Evolutionary conservation across 2,113 vertebrate species (phyloP).

Genomic region (Actinemys pallida): DNA sequence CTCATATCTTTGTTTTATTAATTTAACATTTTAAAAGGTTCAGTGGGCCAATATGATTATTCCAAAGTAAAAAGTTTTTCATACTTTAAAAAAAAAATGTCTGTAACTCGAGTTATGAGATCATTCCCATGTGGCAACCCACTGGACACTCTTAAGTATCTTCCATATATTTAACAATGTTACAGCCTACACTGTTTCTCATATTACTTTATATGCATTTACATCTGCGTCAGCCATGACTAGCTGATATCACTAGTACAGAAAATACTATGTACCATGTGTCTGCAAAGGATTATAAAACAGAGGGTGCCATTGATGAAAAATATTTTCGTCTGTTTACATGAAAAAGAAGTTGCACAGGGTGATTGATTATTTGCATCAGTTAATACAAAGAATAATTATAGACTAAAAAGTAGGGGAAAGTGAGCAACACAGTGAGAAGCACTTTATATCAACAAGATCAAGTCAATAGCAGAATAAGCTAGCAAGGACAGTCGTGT

Average conservation of each 20-base stretch:
- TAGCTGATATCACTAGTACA: background rate
- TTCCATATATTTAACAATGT: background rate
- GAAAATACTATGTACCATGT: background rate
- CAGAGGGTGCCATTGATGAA: background rate
- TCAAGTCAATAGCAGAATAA: background rate
- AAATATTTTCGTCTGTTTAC: background rate
- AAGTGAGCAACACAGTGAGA: background rate
- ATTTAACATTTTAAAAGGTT: slow-evolving; percentile 11
- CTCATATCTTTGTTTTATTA: background rate
- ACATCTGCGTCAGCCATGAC: background rate
- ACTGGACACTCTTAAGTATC: background rate
- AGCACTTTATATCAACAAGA: background rate
- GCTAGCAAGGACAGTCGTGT: background rate
- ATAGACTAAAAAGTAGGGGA: background rate
- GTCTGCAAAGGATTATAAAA: slow-evolving; percentile 4
- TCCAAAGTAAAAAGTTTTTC: background rate
- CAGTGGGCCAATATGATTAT: background rate
- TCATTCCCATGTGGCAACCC: background rate
- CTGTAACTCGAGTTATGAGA: background rate
- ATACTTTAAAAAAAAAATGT: background rate
- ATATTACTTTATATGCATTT: background rate
- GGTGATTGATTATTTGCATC: background rate
- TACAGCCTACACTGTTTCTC: background rate
- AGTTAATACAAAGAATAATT: background rate
- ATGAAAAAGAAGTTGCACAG: background rate